Conservation (phyloP, 2,113 vertebrate genomes). For the Theristicus caerulescens region DNA sequence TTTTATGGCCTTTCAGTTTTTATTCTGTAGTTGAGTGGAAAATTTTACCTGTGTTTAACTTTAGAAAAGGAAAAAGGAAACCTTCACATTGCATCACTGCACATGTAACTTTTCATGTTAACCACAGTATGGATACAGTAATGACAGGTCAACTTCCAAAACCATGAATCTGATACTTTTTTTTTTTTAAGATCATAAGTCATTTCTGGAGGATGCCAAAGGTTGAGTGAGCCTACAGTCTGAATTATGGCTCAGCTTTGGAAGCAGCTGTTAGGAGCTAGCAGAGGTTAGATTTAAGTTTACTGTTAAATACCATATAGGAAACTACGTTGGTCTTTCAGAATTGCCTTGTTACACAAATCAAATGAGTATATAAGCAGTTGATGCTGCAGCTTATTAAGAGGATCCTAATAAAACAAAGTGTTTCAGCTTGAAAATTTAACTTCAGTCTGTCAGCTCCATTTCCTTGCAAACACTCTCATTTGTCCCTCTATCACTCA, state of each 20-base stretch:
- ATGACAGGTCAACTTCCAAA: background rate
- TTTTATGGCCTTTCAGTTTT: background rate
- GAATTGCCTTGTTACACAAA: background rate
- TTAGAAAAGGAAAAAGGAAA: background rate
- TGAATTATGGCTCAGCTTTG: conserved; percentile 15
- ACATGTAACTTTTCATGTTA: background rate
- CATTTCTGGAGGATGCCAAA: background rate
- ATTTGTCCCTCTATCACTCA: background rate
- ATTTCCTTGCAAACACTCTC: background rate
- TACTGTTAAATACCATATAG: background rate
- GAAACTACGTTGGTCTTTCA: background rate
- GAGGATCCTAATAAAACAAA: background rate
- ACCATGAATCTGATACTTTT: background rate
- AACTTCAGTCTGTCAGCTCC: background rate
- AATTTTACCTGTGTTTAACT: background rate
- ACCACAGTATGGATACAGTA: background rate
- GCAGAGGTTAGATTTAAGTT: background rate
- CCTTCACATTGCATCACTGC: background rate
- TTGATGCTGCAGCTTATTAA: background rate
- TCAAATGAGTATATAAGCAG: background rate
- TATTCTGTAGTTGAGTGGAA: background rate
- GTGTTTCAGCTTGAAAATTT: background rate
- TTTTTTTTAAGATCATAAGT: background rate
- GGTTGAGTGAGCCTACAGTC: background rate
- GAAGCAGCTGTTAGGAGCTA: background rate